These are phyloP conservation scores for Eupeodes luniger DNA, from an alignment of 2,888 invertebrate species.

Conservation along the genomic window DNA sequence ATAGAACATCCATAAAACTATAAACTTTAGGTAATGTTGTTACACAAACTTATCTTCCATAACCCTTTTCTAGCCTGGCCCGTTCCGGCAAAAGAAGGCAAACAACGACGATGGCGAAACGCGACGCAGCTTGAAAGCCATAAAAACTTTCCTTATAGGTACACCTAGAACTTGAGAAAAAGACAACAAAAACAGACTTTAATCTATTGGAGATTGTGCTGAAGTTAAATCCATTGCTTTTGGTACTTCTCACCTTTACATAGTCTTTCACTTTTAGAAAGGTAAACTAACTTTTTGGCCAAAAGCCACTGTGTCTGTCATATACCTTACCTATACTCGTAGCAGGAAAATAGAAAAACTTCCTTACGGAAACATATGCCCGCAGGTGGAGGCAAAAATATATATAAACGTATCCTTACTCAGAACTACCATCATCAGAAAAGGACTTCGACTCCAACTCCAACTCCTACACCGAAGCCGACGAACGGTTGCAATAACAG, in stretches of 20 bases:
- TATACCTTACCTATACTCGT: background rate
- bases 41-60: constrained; percentile 58
- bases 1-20: constrained; percentile 70
- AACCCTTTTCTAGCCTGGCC: background rate
- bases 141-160: constrained; percentile 43
- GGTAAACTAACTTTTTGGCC: constrained; percentile 68
- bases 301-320: constrained; percentile 65
- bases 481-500: constrained; percentile 54
- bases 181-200: constrained; percentile 25
- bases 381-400: background rate
- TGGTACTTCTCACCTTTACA: constrained; percentile 29
- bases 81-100: no score
- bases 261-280: background rate
- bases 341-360: constrained; percentile 39
- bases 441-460: background rate
- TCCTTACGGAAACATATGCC: constrained; percentile 56
- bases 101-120: background rate
- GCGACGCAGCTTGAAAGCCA: background rate
- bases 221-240: constrained; percentile 64
- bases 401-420: background rate
- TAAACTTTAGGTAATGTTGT: constrained; percentile 71
- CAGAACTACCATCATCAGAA: background rate
- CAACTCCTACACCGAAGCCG: constrained; percentile 3
- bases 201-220: constrained; percentile 61
- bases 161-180: constrained; percentile 8